Evolutionary conservation across 2,888 invertebrate genomes (phyloP).

Genomic region (Iphiclides podalirius): DNA sequence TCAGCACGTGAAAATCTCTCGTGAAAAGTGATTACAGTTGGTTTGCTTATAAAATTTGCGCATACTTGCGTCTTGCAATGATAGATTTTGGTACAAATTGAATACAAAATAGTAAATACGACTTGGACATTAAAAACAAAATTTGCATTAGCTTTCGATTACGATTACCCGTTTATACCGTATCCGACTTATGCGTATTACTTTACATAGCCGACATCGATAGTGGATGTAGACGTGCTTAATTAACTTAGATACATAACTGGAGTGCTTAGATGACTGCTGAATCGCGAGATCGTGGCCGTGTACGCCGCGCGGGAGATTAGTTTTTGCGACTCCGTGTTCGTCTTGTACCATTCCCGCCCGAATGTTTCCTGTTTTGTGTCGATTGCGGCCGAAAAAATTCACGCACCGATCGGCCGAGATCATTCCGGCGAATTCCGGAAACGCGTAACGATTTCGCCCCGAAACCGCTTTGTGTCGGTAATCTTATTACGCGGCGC

Average conservation of each 20-base stretch:
- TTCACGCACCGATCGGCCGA: conserved; percentile 36
- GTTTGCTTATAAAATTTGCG: no score
- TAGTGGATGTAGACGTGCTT: conserved; percentile 46
- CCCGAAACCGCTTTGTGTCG: conserved; percentile 43
- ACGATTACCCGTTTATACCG: no score
- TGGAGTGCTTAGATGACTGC: conserved; percentile 4
- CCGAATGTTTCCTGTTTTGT: conserved; percentile 52
- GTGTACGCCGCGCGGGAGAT: conserved; percentile 45
- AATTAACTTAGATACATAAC: conserved; percentile 45
- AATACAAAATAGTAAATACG: no score
- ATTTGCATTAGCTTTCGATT: no score
- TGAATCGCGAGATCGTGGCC: conserved; percentile 27
- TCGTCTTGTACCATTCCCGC: conserved; percentile 36
- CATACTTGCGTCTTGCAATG: no score
- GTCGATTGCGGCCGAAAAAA: conserved; percentile 39
- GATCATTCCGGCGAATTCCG: conserved; percentile 53
- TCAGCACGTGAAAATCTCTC: no score
- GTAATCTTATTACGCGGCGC: conserved; percentile 66
- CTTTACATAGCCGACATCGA: conserved; percentile 56
- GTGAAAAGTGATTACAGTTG: no score
- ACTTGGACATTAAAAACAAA: no score
- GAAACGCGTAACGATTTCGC: conserved; percentile 57
- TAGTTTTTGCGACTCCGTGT: conserved; percentile 38
- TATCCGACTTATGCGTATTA: no score
- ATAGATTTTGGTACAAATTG: no score